These are phyloP conservation scores for Pelmatolapia mariae DNA, from an alignment of 2,113 vertebrate genomes.

Conservation along the genomic window DNA sequence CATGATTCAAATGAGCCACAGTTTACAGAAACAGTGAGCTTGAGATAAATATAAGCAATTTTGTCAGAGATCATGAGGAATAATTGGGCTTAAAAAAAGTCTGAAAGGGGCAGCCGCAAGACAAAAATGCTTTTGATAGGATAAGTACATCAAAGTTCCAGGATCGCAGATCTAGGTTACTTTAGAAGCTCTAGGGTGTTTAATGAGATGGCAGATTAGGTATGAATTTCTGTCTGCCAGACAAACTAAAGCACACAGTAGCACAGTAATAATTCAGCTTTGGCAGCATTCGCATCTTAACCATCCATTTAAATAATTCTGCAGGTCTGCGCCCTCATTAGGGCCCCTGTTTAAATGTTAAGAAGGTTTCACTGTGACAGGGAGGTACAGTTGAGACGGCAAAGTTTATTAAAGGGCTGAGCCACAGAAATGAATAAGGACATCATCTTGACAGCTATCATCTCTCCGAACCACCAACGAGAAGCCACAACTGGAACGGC, in stretches of 20 bases:
- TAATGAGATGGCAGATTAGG: conserved; percentile 60
- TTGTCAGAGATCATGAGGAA: conserved; percentile 51
- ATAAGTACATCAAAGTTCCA: conserved; percentile 63
- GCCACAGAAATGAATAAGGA: not conserved
- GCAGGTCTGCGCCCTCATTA: not conserved
- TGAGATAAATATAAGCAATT: conserved; percentile 41
- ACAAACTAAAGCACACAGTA: conserved; percentile 24
- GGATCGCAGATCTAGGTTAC: conserved; percentile 51
- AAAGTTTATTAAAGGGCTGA: not conserved
- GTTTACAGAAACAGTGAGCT: conserved; percentile 29
- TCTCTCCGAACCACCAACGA: conserved; percentile 2
- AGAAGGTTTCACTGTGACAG: not conserved
- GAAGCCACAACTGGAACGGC: conserved; percentile 10
- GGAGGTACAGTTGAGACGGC: not conserved
- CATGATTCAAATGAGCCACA: conserved; percentile 4
- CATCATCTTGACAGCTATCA: not conserved
- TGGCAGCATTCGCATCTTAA: not conserved
- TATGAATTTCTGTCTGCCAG: conserved; percentile 35
- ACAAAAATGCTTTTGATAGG: conserved; percentile 57
- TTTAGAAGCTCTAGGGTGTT: conserved; percentile 40
- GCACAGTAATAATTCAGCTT: conserved; percentile 15
- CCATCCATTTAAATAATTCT: conserved; percentile 3
- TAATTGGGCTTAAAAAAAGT: conserved; percentile 50
- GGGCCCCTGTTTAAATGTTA: conserved; percentile 2
- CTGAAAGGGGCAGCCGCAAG: conserved; percentile 45